Percentiles rank a stretch among this genome's conserved stretches.
phyloP scores from a whole-genome alignment of 2,888 invertebrate species.

The Lasioglossum calceatum region DNA sequence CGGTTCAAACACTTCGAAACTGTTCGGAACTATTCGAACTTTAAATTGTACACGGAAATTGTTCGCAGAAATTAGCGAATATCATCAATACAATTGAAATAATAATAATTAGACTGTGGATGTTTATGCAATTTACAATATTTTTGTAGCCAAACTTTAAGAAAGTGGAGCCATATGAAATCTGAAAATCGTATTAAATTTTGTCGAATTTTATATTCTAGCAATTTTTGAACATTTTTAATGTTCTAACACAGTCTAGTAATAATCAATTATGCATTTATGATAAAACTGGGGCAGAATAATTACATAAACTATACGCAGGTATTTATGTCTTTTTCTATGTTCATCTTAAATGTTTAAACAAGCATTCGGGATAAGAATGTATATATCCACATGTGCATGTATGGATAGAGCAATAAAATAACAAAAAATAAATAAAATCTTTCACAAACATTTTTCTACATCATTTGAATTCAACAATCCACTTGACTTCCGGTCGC shows the following conservation, averaged over 20 bases:
- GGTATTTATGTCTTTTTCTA: too few relatives aligned
- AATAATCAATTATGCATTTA: background rate
- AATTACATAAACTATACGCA: background rate
- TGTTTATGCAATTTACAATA: background rate
- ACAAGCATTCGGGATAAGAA: background rate
- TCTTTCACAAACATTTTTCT: background rate
- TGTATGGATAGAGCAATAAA: background rate
- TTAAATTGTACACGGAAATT: background rate
- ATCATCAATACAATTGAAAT: background rate
- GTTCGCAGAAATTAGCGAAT: background rate
- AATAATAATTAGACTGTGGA: background rate
- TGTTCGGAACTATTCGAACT: background rate
- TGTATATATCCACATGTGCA: background rate
- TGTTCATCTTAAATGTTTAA: background rate
- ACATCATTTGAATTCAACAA: slow-evolving; percentile 4
- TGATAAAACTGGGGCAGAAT: background rate
- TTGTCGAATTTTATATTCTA: too few relatives aligned
- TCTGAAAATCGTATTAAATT: too few relatives aligned
- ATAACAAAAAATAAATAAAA: background rate
- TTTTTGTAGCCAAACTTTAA: too few relatives aligned
- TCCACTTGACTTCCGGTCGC: slow-evolving; percentile 21
- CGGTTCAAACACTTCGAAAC: background rate
- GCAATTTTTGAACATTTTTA: too few relatives aligned
- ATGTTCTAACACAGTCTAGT: too few relatives aligned
- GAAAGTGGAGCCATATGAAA: too few relatives aligned